Evolutionary conservation across 2,113 vertebrate genomes (phyloP).

Genomic region (Hydrolagus affinis): DNA sequence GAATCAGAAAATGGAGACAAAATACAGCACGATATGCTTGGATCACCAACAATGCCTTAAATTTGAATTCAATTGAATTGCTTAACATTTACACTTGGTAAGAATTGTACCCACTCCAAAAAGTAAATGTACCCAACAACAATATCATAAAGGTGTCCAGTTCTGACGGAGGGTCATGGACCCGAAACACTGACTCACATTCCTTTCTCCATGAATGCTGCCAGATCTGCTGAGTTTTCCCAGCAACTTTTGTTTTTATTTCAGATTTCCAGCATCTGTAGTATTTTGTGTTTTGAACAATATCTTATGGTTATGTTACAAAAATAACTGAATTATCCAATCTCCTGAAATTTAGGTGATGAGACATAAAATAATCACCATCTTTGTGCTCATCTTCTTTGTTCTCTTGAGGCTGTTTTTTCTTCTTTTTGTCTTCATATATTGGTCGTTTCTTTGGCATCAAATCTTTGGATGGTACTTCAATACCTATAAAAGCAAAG

Average conservation of each 20-base stretch:
- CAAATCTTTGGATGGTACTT: slow-evolving; percentile 93
- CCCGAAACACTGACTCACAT: too few relatives aligned
- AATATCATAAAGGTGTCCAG: too few relatives aligned
- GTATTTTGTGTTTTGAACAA: too few relatives aligned
- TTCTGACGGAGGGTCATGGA: too few relatives aligned
- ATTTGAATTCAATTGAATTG: background rate
- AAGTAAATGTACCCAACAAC: background rate
- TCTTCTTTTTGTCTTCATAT: slow-evolving; percentile 89
- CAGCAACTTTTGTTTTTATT: too few relatives aligned
- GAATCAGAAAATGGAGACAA: too few relatives aligned
- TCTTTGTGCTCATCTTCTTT: slow-evolving; percentile 59
- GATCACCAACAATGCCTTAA: background rate
- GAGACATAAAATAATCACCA: slow-evolving; percentile 53
- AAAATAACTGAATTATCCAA: background rate
- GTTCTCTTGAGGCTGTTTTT: slow-evolving; percentile 62
- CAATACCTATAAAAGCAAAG: slow-evolving; percentile 64
- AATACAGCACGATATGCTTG: background rate
- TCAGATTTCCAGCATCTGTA: too few relatives aligned
- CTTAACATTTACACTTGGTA: background rate
- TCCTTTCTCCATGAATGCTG: too few relatives aligned
- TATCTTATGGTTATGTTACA: background rate
- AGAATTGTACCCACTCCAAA: background rate
- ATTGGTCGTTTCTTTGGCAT: slow-evolving; percentile 91
- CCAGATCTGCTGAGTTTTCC: too few relatives aligned
- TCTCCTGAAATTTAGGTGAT: background rate